Base-by-base conservation (phyloP, 2,797 vertebrate genomes). In the Chaenodraco wilsoni region DNA sequence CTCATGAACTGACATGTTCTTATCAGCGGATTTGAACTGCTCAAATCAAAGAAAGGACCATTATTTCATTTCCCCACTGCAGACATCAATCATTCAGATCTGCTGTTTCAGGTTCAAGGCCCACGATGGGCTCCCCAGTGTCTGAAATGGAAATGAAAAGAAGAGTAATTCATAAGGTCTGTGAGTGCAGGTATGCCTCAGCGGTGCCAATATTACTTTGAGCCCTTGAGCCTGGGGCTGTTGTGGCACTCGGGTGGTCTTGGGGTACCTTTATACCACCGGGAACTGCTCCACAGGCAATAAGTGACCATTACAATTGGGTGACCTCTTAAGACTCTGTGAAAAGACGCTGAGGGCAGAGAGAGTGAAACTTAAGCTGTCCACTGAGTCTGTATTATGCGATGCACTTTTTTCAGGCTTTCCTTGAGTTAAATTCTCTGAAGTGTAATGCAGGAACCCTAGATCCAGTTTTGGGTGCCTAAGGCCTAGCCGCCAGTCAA, bases 291-390 rank as follows among this genome's bases (percentile, higher is more conserved):
- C 91, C 86, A 83, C 81, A 83, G 86, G 90, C 91, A 92, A 92
- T 92, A 93, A 93, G 90, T 91, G 91, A 94, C 92, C 94, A 91
- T 93, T 93, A 90, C 92, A 94, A 93, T 90, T 65, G 84, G 77
- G 81, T 89, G 92, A 95, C 93, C 92, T 81, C 88, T 89, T 92
- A 92, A 94, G 92, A 89, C 91, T 78, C 61, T 84, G 77, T 91
- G 90, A 93, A 94, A 93, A 85, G 90, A 88, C 74, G 74, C 81
- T 78, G 62, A 69, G 79, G 85, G 78, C 78, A 74, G 54, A 58
- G 56, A 78, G 79, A 84, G 79, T 83, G 90, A 91, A 94, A 93
- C 82, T 56, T 79, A 85, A 92, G 87, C 88, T 74, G 45, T 81
- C 71, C 60, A 65, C 73, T 81, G 68, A 74, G 81, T 87, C 78